phyloP scores from a whole-genome alignment of 2,888 invertebrate genomes.

The Perithous albicinctus region DNA sequence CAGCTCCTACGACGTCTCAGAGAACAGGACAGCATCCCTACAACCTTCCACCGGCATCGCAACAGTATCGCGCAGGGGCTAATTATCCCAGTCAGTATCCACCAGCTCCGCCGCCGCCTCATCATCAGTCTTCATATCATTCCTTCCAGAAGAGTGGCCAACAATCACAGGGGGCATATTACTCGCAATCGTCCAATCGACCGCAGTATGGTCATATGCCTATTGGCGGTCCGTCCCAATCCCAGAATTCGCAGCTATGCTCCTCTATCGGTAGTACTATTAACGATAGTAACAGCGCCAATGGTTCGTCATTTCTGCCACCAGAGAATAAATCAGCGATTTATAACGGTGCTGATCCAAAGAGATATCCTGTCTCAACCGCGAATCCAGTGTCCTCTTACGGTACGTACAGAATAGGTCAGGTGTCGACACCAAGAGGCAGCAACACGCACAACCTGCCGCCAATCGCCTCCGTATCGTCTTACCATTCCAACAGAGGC shows the following conservation, averaged over 20 bases:
- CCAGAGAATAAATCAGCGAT: conserved; percentile 72
- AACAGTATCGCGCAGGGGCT: conserved; percentile 70
- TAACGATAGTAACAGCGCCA: conserved; percentile 30
- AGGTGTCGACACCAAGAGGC: conserved; percentile 3
- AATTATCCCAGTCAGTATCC: conserved; percentile 78
- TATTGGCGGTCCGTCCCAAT: conserved; percentile 45
- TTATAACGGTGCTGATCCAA: conserved; percentile 79
- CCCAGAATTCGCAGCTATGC: conserved; percentile 33
- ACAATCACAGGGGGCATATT: conserved; percentile 70
- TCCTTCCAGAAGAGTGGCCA: conserved; percentile 78
- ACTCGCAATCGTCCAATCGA: conserved; percentile 73
- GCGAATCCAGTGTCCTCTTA: conserved; percentile 73
- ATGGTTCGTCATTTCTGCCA: conserved; percentile 70
- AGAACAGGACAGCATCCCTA: conserved; percentile 75
- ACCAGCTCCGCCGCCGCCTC: conserved; percentile 65
- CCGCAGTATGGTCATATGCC: conserved; percentile 72
- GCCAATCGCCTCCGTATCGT: conserved; percentile 86
- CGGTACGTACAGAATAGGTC: conserved; percentile 72
- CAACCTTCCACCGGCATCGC: conserved; percentile 77
- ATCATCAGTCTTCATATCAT: conserved; percentile 78
- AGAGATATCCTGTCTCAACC: conserved; percentile 63
- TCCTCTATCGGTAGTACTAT: conserved; percentile 46
- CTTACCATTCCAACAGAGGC: conserved; percentile 85
- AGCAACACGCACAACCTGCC: conserved; percentile 85
- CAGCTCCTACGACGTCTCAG: conserved; percentile 85